phyloP scores from a whole-genome alignment of 2,888 invertebrate genomes.

The Romanomermis culicivorax region DNA sequence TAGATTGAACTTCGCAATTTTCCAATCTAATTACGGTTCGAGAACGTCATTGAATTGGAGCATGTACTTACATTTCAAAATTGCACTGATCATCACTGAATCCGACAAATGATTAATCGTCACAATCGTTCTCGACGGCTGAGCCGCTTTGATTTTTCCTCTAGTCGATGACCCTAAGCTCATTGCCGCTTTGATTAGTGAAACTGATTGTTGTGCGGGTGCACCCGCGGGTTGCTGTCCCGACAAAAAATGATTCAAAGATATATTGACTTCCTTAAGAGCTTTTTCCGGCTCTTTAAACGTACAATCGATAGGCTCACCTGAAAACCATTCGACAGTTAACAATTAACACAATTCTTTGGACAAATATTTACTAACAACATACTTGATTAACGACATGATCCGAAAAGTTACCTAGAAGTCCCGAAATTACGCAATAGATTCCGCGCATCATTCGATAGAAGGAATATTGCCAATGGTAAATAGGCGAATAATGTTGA shows the following conservation, averaged over 20 bases:
- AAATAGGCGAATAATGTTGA: not conserved
- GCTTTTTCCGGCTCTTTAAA: not conserved
- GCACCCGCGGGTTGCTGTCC: not conserved
- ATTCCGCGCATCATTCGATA: slow-evolving; percentile 76
- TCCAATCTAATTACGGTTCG: no score
- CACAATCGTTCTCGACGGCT: not conserved
- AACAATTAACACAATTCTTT: not conserved
- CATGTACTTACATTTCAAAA: not conserved
- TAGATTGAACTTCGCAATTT: no score
- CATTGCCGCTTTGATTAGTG: not conserved
- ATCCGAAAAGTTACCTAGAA: slow-evolving; percentile 46
- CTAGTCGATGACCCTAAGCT: not conserved
- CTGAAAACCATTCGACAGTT: slow-evolving; percentile 2
- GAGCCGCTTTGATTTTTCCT: not conserved
- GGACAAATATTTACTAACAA: not conserved
- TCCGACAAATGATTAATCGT: not conserved
- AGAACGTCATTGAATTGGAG: no score
- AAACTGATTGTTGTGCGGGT: not conserved
- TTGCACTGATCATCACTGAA: not conserved
- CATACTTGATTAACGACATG: not conserved
- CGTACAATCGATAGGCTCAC: slow-evolving; percentile 1
- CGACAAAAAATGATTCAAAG: not conserved
- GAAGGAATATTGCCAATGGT: slow-evolving; percentile 56
- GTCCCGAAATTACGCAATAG: slow-evolving; percentile 78
- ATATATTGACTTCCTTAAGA: not conserved